These are phyloP conservation scores for Machimus rusticus DNA, from an alignment of 2,888 invertebrate genomes.

Conservation along the genomic window DNA sequence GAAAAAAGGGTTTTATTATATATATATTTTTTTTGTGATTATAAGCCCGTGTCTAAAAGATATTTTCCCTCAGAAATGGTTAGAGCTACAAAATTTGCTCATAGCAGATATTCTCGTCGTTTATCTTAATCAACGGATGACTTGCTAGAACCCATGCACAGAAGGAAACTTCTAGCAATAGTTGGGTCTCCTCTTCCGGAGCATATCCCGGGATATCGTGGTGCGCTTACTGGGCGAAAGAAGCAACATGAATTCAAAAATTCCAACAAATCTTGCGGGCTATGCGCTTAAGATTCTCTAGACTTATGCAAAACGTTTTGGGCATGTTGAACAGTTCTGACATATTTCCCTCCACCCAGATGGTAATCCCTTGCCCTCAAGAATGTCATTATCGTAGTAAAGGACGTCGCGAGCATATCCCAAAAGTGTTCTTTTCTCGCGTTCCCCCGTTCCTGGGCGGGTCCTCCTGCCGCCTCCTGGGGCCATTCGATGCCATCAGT, in stretches of 20 bases:
- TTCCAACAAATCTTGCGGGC: background rate
- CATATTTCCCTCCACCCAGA: background rate
- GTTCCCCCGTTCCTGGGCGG: background rate
- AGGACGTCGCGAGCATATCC: background rate
- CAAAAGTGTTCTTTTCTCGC: background rate
- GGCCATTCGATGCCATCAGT: slow-evolving; percentile 6
- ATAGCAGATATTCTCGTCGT: background rate
- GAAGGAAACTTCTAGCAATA: background rate
- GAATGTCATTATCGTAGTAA: slow-evolving; percentile 29
- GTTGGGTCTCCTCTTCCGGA: background rate
- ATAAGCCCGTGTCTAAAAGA: background rate
- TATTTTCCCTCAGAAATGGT: background rate
- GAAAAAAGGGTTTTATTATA: background rate
- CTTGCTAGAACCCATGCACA: background rate
- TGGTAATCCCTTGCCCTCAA: background rate
- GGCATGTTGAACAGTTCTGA: slow-evolving; percentile 35
- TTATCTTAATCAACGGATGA: slow-evolving; percentile 2
- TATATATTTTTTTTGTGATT: background rate
- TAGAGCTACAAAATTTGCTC: background rate
- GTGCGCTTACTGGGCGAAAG: background rate
- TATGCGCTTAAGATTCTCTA: background rate
- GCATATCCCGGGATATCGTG: background rate
- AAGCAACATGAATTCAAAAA: background rate
- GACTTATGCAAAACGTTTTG: slow-evolving; percentile 27
- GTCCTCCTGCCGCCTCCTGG: background rate